phyloP scores from a whole-genome alignment of 2,797 vertebrate species.

The Chrysocyon brachyurus region DNA sequence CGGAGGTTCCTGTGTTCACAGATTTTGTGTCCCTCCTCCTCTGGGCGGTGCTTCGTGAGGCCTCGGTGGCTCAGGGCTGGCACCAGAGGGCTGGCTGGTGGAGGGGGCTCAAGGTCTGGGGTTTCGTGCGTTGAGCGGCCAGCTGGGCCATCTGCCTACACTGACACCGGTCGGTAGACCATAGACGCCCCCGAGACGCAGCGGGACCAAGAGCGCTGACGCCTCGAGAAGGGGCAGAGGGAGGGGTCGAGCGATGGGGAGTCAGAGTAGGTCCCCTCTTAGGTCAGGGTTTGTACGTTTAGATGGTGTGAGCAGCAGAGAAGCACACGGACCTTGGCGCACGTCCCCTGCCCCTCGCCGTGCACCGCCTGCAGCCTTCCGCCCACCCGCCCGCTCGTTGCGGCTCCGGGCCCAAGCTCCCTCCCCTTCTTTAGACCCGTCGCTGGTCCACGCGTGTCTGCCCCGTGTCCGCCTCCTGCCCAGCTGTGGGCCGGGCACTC shows the following conservation, averaged over 20 bases:
- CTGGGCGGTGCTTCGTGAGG: neutral
- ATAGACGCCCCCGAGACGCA: accelerated
- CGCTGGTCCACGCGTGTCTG: neutral
- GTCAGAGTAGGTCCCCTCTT: neutral
- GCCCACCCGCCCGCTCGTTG: accelerated
- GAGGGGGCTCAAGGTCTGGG: neutral
- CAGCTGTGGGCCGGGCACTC: neutral
- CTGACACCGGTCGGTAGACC: neutral
- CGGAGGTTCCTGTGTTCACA: accelerated
- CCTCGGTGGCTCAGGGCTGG: neutral
- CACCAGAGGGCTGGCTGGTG: too few species aligned
- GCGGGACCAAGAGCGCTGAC: neutral
- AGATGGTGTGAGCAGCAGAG: neutral
- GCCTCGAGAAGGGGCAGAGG: neutral
- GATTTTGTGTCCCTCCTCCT: accelerated
- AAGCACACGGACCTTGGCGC: neutral
- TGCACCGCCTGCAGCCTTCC: accelerated
- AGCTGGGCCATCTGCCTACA: neutral
- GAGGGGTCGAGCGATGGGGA: neutral
- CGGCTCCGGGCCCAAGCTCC: neutral
- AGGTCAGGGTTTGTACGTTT: neutral
- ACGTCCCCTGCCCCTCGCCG: neutral
- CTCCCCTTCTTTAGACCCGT: neutral
- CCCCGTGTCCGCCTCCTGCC: neutral
- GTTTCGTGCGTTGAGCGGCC: neutral